Evolutionary conservation across 2,797 vertebrate genomes (phyloP), one percentile per base, ranked within the genome.

Genomic region (Monodelphis domestica): DNA sequence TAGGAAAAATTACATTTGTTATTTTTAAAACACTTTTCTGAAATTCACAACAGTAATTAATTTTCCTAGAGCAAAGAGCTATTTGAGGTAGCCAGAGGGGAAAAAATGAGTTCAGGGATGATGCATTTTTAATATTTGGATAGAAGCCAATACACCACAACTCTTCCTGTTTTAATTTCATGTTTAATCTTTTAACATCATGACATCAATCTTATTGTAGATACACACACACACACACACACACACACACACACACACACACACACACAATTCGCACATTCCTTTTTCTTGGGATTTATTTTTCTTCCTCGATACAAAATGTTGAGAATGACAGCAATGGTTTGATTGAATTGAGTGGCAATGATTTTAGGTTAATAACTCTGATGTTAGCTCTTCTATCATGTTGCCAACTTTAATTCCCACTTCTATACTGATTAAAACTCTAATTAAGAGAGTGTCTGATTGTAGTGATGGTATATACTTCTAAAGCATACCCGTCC

Each of bases 401-500:
- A 0, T 50, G 53, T 59, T 92, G 90, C 78, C 78, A 38, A 51
- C 70, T 91, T 95, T 93, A 97, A 96, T 94, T 96, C 87, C 93
- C 84, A 93, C 87, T 91, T 95, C 56, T 90, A 84, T 87, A 7
- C 30, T 53, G 24, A 95, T 90, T 92, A 93, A 93, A 53, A 38
- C 89, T 95, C 87, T 95, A 97, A 95, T 63, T 97, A 96, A 97
- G 97, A 97, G 96, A 90, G 89, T 21, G 94, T 95, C 96, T 95
- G 94, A 96, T 91, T 54, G 90, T 0, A 52, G 88, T 50, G 53
- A 95, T 30, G 51, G 91, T 30, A 70, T 89, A 52, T 17, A 26
- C 89, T 87, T 59, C 89, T 90, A 91, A 94, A 94, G 95, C 84
- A 84, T 24, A 45, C 26, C 70, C 38, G 24, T 70, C 21, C 38